Evolutionary conservation across 2,113 vertebrate genomes (phyloP).

Genomic region (Carassius auratus): DNA sequence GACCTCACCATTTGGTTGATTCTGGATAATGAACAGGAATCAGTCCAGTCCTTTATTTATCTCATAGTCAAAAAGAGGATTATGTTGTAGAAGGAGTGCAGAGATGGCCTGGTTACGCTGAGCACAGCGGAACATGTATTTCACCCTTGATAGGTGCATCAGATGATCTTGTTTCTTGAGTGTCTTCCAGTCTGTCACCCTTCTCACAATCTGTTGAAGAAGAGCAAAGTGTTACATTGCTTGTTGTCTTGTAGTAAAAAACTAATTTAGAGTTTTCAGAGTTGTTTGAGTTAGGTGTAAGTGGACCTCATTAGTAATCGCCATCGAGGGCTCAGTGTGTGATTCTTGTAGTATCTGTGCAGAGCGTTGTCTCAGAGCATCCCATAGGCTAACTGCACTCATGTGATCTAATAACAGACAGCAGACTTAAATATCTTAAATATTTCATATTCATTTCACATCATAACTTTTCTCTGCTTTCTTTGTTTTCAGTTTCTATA

Average conservation of each 20-base stretch:
- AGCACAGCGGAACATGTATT: constrained; percentile 52
- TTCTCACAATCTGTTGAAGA: constrained; percentile 21
- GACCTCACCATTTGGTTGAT: neutral
- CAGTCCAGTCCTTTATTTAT: neutral
- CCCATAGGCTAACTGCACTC: constrained; percentile 64
- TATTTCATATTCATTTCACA: neutral
- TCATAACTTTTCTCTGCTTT: neutral
- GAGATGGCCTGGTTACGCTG: constrained; percentile 56
- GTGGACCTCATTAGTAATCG: neutral
- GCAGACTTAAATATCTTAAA: neutral
- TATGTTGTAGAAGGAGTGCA: constrained; percentile 55
- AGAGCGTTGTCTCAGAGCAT: constrained; percentile 57
- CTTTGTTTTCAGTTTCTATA: neutral
- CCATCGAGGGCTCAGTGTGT: constrained; percentile 46
- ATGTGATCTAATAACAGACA: constrained; percentile 47
- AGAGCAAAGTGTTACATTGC: neutral
- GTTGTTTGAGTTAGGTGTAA: neutral
- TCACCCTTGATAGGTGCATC: constrained; percentile 40
- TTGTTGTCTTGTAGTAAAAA: neutral
- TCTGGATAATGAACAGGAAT: neutral
- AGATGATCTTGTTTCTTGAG: constrained; percentile 36
- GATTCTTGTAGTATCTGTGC: constrained; percentile 44
- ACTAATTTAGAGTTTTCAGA: neutral
- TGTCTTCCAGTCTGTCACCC: constrained; percentile 20
- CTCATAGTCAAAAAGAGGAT: constrained; percentile 24